Percentiles rank a stretch among this genome's conserved stretches.
Evolutionary conservation across 2,888 invertebrate species (phyloP).

Genomic region (Latheticus oryzae): DNA sequence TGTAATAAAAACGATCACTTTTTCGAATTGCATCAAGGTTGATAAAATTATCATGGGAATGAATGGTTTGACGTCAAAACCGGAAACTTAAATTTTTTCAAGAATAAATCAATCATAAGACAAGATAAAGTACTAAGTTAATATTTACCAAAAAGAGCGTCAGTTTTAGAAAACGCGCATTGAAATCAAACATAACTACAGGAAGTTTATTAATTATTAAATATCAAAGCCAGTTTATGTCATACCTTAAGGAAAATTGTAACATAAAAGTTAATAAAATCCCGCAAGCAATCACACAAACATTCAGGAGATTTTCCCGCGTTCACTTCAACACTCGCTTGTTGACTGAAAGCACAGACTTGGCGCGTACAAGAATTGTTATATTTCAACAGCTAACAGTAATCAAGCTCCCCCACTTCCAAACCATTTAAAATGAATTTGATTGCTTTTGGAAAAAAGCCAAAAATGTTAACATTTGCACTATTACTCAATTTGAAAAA

Average conservation of each 20-base stretch:
- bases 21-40: conserved; percentile 18
- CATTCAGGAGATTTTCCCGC: conserved; percentile 33
- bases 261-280: conserved; percentile 9
- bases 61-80: conserved; percentile 17
- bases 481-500: too few relatives aligned
- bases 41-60: conserved; percentile 21
- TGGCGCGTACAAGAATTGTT: conserved; percentile 38
- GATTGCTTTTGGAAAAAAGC: too few relatives aligned
- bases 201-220: too few relatives aligned
- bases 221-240: conserved; percentile 5
- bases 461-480: too few relatives aligned
- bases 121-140: too few relatives aligned
- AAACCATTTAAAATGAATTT: conserved; percentile 22
- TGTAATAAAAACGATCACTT: too few relatives aligned
- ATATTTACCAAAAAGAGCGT: too few relatives aligned
- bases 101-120: too few relatives aligned
- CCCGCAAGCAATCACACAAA: conserved; percentile 13
- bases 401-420: conserved; percentile 26
- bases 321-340: conserved; percentile 34
- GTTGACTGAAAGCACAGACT: conserved; percentile 40
- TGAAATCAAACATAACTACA: too few relatives aligned
- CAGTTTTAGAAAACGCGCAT: too few relatives aligned
- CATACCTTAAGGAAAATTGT: conserved; percentile 28
- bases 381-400: conserved; percentile 36
- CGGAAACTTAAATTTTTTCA: conserved; percentile 18